Evolutionary conservation across 2,888 invertebrate species (phyloP), one percentile per base, ranked within the genome.

Genomic region (Laspeyria flexula): DNA sequence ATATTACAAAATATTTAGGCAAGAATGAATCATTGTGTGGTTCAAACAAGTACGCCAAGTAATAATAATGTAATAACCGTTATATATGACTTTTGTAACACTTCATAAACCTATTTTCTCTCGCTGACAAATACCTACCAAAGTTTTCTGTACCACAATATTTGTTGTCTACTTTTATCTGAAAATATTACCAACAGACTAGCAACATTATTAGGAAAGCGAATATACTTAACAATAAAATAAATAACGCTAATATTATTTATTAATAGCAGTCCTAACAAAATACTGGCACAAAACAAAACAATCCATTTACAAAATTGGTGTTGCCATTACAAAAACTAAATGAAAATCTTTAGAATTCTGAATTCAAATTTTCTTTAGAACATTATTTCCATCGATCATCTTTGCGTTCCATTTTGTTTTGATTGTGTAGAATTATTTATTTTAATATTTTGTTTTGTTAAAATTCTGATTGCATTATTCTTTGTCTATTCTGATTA

Each of bases 241-340:
- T 27, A 27, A 7, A 27, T 27, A 30, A 30, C 4, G n/a, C 4
- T 30, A 30, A 11, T 30, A 12, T 4, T 9, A n/a, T n/a, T n/a
- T n/a, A n/a, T n/a, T n/a, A n/a, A n/a, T 33, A 33, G 9, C 33
- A 13, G 33, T 12, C 6, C 11, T 33, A 33, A 15, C 7, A 33
- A 30, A n/a, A 30, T n/a, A 30, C 10, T n/a, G 5, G 4, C 5
- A 15, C 33, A 15, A 33, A 33, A 15, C 33, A 33, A 15, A 16
- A n/a, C n/a, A 3, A 33, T 5, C 21, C 23, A 38, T 37, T 44
- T 31, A 15, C 25, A 44, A 35, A 31, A 21, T 29, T 21, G 37
- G 33, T 52, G 33, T 39, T 37, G 27, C 47, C 30, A 47, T 29
- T 42, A 51, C 54, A 58, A 66, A 65, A 66, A 60, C 53, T 58